Conservation (phyloP, 2,888 invertebrate genomes). For the Pelosia muscerda region DNA sequence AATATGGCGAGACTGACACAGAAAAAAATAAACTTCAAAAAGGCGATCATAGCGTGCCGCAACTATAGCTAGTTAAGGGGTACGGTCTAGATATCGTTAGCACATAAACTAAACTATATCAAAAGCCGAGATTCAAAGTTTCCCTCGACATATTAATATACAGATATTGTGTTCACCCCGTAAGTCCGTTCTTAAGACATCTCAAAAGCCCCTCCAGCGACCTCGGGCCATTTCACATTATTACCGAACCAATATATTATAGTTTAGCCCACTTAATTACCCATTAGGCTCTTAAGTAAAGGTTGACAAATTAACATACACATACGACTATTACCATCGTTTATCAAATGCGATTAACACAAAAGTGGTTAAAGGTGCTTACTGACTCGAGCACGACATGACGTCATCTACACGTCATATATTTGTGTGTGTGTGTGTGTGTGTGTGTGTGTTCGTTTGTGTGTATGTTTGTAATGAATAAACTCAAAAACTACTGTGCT, state of each 20-base stretch:
- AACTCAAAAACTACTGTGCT: no score
- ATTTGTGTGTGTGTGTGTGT: no score
- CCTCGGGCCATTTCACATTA: constrained; percentile 10
- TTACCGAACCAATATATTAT: constrained; percentile 42
- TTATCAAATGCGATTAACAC: constrained; percentile 51
- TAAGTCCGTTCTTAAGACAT: constrained; percentile 17
- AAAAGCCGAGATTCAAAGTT: neutral
- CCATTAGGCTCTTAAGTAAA: constrained; percentile 50
- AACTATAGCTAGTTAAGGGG: no score
- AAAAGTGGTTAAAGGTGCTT: constrained; percentile 15
- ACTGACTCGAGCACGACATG: constrained; percentile 6
- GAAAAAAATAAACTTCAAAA: no score
- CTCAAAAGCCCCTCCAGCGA: constrained; percentile 2
- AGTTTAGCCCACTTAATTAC: constrained; percentile 47
- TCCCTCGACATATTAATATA: neutral
- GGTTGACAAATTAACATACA: constrained; percentile 54
- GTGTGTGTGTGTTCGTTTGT: no score
- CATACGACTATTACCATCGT: constrained; percentile 24
- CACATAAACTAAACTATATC: neutral
- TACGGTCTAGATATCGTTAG: no score
- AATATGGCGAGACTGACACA: no score
- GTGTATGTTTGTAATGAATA: no score
- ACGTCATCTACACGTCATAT: no score
- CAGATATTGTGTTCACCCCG: neutral
- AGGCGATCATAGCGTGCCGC: no score